A percentile compares a stretch with the other conserved stretches of the same genome.
Evolutionary conservation across 2,888 invertebrate genomes (phyloP).

Genomic region (Allacma fusca): DNA sequence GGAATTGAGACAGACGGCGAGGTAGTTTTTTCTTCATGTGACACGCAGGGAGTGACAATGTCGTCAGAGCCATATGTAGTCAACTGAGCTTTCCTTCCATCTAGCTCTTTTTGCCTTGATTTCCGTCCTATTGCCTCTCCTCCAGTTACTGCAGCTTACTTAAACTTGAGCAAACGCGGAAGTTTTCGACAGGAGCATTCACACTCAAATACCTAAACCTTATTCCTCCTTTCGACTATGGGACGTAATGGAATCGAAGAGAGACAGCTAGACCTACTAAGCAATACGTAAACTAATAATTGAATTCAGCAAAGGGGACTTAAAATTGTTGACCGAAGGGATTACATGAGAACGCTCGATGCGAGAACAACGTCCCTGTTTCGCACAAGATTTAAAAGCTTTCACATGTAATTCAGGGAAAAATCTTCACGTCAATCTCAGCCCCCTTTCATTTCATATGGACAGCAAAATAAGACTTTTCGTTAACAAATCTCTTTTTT

Average conservation of each 20-base stretch:
- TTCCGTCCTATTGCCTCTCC: no score
- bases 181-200: neutral
- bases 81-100: neutral
- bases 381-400: slow-evolving; percentile 58
- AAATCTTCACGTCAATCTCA: slow-evolving; percentile 29
- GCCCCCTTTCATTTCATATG: slow-evolving; percentile 19
- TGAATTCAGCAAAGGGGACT: slow-evolving; percentile 44
- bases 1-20: neutral
- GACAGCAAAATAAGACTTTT: slow-evolving; percentile 26
- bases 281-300: slow-evolving; percentile 42
- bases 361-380: slow-evolving; percentile 44
- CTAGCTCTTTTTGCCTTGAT: neutral
- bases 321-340: slow-evolving; percentile 56
- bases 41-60: neutral
- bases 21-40: neutral
- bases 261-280: slow-evolving; percentile 8
- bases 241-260: neutral
- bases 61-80: neutral
- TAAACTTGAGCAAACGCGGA: neutral
- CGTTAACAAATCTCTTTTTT: slow-evolving; percentile 35
- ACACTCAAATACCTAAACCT: neutral
- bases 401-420: slow-evolving; percentile 52
- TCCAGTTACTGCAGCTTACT: neutral
- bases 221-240: neutral
- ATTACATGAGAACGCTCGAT: slow-evolving; percentile 44